A percentile compares a stretch with the other conserved stretches of the same genome.
Conservation (phyloP, 2,888 invertebrate genomes). For the Melolontha melolontha region DNA sequence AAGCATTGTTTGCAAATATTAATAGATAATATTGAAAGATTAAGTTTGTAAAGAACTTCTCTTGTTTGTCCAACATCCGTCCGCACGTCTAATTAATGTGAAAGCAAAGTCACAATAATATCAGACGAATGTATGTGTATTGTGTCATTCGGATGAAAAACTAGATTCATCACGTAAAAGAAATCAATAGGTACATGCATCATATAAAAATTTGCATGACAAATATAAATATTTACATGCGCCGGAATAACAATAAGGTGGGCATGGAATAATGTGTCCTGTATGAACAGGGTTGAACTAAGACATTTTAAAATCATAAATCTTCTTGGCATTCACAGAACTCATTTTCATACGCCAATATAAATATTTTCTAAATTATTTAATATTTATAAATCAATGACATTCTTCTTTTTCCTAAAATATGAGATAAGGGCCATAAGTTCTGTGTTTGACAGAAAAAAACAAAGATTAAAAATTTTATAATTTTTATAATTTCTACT, state of each 20-base stretch:
- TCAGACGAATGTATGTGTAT: background rate
- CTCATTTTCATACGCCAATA: no score
- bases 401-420: no score
- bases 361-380: no score
- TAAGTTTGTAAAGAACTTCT: slow-evolving; percentile 22
- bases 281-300: slow-evolving; percentile 20
- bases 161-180: slow-evolving; percentile 34
- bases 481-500: no score
- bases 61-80: slow-evolving; percentile 27
- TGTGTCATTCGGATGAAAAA: slow-evolving; percentile 24
- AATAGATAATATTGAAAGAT: slow-evolving; percentile 31
- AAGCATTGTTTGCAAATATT: slow-evolving; percentile 36
- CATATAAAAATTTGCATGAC: slow-evolving; percentile 40
- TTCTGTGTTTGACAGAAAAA: no score
- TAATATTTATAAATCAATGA: no score
- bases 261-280: slow-evolving; percentile 1
- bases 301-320: background rate
- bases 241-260: slow-evolving; percentile 42
- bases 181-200: slow-evolving; percentile 34
- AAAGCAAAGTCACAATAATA: slow-evolving; percentile 17
- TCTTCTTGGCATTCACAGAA: no score
- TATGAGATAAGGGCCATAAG: no score
- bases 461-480: no score
- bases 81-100: slow-evolving; percentile 27
- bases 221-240: slow-evolving; percentile 43